phyloP scores from a whole-genome alignment of 1,140 invertebrate genomes.

The Limonius californicus region DNA sequence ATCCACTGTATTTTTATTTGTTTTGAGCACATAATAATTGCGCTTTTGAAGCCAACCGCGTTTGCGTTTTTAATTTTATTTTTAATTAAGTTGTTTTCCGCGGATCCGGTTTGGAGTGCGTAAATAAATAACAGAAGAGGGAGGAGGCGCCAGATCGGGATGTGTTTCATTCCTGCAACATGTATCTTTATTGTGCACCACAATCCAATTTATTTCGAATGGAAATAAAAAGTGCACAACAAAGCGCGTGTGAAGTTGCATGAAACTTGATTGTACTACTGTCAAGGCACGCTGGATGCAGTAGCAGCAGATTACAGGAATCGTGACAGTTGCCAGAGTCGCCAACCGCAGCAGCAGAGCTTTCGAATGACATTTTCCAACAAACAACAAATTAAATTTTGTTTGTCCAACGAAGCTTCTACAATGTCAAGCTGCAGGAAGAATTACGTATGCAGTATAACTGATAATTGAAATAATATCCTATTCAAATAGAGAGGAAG shows the following conservation, averaged over 20 bases:
- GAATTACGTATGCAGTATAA: constrained; percentile 17
- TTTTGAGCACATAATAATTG: too few species aligned
- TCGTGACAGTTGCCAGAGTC: constrained; percentile 16
- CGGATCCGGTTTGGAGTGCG: too few species aligned
- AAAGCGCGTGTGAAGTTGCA: neutral
- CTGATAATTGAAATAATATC: constrained; percentile 40
- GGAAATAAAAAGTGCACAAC: neutral
- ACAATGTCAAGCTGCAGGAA: constrained; percentile 11
- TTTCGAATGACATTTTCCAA: constrained; percentile 16
- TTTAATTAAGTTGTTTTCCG: too few species aligned
- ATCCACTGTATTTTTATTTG: too few species aligned
- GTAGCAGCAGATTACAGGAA: constrained; percentile 5
- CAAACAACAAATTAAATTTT: constrained; percentile 19
- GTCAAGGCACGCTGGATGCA: neutral
- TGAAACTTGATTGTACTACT: neutral
- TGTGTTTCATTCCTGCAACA: too few species aligned
- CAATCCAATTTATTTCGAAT: too few species aligned
- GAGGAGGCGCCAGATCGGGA: too few species aligned
- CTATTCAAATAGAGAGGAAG: constrained; percentile 35
- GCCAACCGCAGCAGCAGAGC: constrained; percentile 7
- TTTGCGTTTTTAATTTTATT: too few species aligned
- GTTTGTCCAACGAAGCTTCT: constrained; percentile 7
- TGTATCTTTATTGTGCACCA: too few species aligned
- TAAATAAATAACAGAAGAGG: too few species aligned
- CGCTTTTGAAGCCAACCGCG: too few species aligned